Base-by-base conservation (phyloP, 2,113 vertebrate species). In the Gasterosteus aculeatus region DNA sequence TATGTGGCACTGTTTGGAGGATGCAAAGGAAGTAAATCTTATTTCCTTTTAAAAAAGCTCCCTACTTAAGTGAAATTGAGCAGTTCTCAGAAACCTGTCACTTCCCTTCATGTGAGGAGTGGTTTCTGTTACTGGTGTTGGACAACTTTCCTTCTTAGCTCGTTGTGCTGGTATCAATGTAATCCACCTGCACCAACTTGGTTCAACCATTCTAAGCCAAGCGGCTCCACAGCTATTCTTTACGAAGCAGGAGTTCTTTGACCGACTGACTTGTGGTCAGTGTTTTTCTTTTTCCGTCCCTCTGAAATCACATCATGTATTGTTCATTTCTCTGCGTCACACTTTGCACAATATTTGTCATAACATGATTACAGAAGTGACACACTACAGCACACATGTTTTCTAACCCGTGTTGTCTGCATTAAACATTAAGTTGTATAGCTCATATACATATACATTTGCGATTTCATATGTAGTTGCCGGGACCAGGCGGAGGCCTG, bases 81-180 rank as follows among this genome's bases (percentile, higher is more conserved):
- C 56, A 53, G 62, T 89, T 85, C 75, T 85, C 68, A 78, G 57
- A 83, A 79, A 53, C 7, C 5, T 87, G 67, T 54, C 35, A 68
- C 60, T 84, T 85, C 67, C 53, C 51, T 65, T 81, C 53, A 44
- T 60, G 61, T 80, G 70, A 88, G 64, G 56, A 69, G 63, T 49
- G 49, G 44, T 77, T 78, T 87, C 67, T 80, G 80, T 86, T 56
- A 46, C 69, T 58, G 67, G 18, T 62, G 56, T 47, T 62, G 29
- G 51, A 77, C 67, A 74, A 79, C 62, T 33, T 78, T 61, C 73
- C 83, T 78, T 83, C 39, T 68, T 61, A 76, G 49, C 71, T 70
- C 16, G 62, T 77, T 78, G 66, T 67, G 38, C 57, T 35, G 38
- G 56, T 18, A 31, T 10, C 8, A 10, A 16, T 46, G 31, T 46